Conservation (phyloP, 2,888 invertebrate genomes). For the Molorchus minor region DNA sequence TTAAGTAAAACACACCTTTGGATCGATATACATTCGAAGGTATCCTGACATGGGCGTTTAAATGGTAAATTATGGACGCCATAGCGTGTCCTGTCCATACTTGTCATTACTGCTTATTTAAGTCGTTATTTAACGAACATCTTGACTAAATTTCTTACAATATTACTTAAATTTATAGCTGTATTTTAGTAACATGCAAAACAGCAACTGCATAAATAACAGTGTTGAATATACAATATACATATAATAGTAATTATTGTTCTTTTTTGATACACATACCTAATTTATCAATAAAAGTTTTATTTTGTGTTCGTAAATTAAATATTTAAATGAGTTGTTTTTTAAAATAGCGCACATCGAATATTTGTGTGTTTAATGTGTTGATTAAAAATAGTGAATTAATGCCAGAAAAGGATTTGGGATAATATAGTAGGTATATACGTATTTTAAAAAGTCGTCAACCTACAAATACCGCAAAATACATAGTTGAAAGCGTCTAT, state of each 20-base stretch:
- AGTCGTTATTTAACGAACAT: constrained; percentile 52
- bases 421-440: no score
- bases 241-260: no score
- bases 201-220: constrained; percentile 35
- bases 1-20: constrained; percentile 35
- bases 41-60: constrained; percentile 42
- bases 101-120: constrained; percentile 51
- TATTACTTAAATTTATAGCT: constrained; percentile 38
- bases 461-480: no score
- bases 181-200: constrained; percentile 40
- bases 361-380: no score
- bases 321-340: constrained; percentile 3
- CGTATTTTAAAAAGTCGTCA: no score
- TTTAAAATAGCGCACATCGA: no score
- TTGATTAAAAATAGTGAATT: no score
- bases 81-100: constrained; percentile 54
- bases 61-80: constrained; percentile 45
- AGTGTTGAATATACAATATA: constrained; percentile 33
- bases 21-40: constrained; percentile 39
- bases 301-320: constrained; percentile 17
- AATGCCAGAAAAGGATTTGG: no score
- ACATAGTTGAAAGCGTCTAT: no score
- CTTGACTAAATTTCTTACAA: constrained; percentile 49
- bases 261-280: constrained; percentile 16
- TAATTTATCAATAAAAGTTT: constrained; percentile 9